A percentile compares a stretch with the other conserved stretches of the same genome.
Evolutionary conservation across 2,113 vertebrate species (phyloP).

Genomic region (Chascanopsetta lugubris): DNA sequence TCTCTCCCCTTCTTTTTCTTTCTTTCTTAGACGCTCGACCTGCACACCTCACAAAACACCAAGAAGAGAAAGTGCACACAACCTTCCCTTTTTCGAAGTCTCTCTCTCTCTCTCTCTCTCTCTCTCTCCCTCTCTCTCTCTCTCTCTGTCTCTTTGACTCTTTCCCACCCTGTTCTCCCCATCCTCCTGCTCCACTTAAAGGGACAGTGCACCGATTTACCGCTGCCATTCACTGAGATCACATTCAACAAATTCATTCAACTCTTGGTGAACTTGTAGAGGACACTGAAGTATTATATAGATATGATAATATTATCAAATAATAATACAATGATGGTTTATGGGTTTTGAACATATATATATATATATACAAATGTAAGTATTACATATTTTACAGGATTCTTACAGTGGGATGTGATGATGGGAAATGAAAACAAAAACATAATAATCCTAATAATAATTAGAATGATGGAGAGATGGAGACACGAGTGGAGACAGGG

Average conservation of each 20-base stretch:
- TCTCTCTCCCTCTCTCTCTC: not conserved
- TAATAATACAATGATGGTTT: too few species aligned
- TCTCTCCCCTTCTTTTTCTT: slow-evolving; percentile 14
- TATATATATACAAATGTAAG: too few species aligned
- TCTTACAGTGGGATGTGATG: too few species aligned
- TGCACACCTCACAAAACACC: slow-evolving; percentile 47
- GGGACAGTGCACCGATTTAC: slow-evolving; percentile 46
- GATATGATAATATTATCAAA: too few species aligned
- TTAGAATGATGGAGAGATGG: not conserved
- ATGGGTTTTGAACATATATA: too few species aligned
- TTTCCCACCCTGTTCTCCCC: slow-evolving; percentile 18
- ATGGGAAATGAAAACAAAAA: too few species aligned
- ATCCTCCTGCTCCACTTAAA: slow-evolving; percentile 64
- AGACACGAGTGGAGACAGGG: not conserved
- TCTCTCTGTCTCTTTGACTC: not conserved
- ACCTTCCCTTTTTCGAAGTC: slow-evolving; percentile 53
- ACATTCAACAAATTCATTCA: slow-evolving; percentile 23
- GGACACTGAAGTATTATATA: too few species aligned
- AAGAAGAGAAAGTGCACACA: slow-evolving; percentile 44
- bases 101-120: slow-evolving; percentile 30
- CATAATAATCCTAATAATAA: too few species aligned
- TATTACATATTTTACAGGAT: too few species aligned
- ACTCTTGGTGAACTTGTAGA: not conserved
- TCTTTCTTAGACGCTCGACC: slow-evolving; percentile 14
- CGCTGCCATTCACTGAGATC: not conserved